Percentiles rank a stretch among this genome's conserved stretches.
Conservation (phyloP, 2,113 vertebrate genomes). For the Anguilla japonica region DNA sequence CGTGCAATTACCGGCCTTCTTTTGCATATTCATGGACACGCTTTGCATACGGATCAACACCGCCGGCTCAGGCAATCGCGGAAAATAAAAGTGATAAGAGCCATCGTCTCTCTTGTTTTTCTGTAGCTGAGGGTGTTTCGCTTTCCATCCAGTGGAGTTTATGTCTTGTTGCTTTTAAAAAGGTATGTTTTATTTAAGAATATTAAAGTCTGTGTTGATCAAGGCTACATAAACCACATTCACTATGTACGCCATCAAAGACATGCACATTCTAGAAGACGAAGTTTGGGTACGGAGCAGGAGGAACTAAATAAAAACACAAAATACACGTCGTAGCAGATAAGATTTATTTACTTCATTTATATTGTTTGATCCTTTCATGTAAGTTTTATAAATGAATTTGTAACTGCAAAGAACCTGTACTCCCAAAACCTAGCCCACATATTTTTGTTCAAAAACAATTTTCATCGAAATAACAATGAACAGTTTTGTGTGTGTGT, state of each 20-base stretch:
- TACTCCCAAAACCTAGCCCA: background rate
- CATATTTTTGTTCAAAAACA: background rate
- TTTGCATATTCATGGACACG: constrained; percentile 99
- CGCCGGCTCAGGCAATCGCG: constrained; percentile 80
- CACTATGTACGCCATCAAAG: background rate
- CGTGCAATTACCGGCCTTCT: constrained; percentile 97
- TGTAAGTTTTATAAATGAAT: background rate
- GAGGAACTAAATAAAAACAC: background rate
- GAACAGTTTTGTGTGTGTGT: background rate
- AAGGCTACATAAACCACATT: background rate
- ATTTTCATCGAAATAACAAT: background rate
- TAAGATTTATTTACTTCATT: background rate
- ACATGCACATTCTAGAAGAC: background rate
- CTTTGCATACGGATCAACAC: constrained; percentile 97
- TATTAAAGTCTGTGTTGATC: background rate
- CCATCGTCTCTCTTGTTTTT: constrained; percentile 71
- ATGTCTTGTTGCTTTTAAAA: constrained; percentile 56
- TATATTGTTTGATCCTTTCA: background rate
- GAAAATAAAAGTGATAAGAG: constrained; percentile 85
- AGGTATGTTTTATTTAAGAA: background rate
- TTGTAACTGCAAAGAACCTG: background rate
- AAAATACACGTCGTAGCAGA: background rate
- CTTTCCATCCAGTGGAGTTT: constrained; percentile 18
- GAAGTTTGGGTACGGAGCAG: background rate
- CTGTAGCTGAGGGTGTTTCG: constrained; percentile 48